Base-by-base conservation (phyloP, 2,888 invertebrate genomes). In the Proisotoma minuta region DNA sequence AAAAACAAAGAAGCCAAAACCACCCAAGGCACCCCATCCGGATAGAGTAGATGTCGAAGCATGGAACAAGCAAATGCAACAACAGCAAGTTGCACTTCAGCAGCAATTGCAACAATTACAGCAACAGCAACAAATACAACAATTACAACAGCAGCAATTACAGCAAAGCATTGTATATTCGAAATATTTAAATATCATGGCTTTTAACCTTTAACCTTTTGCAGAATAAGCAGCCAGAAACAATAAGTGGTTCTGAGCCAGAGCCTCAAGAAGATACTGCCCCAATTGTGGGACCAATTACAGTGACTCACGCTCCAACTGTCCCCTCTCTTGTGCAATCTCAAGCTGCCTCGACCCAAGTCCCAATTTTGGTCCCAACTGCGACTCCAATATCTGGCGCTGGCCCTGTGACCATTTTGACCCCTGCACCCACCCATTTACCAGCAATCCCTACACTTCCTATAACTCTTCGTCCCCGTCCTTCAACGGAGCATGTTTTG, bases 401-500 rank as follows among this genome's bases (percentile, higher is more conserved):
- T 5, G 50, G 5, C 22, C 50, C 20, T 8, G 47, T 47, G 5
- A 18, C 18, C 18, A 47, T 20, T 5, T 5, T 47, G 5, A 10
- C 47, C 47, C 5, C 47, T 5, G 47, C 47, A 5, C 10, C 47
- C 5, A 20, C 47, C 20, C n/a, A n/a, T n/a, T n/a, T n/a, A n/a
- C n/a, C 47, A 15, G 47, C 5, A 47, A 18, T 5, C n/a, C 12
- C n/a, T 18, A 47, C 20, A 8, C n/a, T 22, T 3, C 18, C 18
- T 26, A 60, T 56, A 8, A 43, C 57, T 24, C 12, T 47, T 18
- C n/a, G 60, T 34, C 63, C 63, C 1, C 34, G 58, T 5, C 65
- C 65, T n/a, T 43, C 52, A 2, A 54, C 39, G 24, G 52, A 59
- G 12, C 65, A 65, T 47, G 65, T 65, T 2, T 26, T 65, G 2